A percentile compares a stretch with the other conserved stretches of the same genome.
phyloP scores from a whole-genome alignment of 37 sponge, comb jelly and placozoan species.

The Halisarca cf. caerulea region DNA sequence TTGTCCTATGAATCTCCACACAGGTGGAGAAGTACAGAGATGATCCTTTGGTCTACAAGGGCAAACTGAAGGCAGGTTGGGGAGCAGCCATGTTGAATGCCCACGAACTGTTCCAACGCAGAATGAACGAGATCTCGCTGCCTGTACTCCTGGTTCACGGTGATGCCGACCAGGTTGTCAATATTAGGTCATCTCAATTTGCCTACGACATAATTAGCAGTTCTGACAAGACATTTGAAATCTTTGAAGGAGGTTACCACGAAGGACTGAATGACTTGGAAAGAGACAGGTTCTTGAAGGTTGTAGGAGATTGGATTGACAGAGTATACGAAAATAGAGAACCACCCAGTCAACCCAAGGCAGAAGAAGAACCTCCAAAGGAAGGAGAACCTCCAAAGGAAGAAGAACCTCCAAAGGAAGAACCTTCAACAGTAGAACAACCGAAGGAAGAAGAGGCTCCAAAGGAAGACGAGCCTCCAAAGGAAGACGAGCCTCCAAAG shows the following conservation, averaged over 20 bases:
- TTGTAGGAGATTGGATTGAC: slow-evolving; percentile 64
- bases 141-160: slow-evolving; percentile 67
- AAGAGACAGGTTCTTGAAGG: slow-evolving; percentile 42
- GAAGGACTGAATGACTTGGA: slow-evolving; percentile 62
- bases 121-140: slow-evolving; percentile 16
- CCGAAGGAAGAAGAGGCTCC: neutral
- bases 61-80: slow-evolving; percentile 55
- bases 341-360: neutral
- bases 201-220: slow-evolving; percentile 24
- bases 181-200: slow-evolving; percentile 57
- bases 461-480: neutral
- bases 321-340: too few species aligned
- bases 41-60: slow-evolving; percentile 64
- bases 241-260: slow-evolving; percentile 55
- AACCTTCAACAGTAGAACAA: neutral
- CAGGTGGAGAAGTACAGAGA: slow-evolving; percentile 46
- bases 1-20: neutral
- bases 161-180: slow-evolving; percentile 50
- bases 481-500: neutral
- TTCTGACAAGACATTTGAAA: slow-evolving; percentile 58
- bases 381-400: neutral
- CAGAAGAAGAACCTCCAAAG: neutral
- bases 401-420: neutral
- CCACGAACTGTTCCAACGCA: neutral
- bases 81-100: slow-evolving; percentile 28